Evolutionary conservation across 35 echinoderm and acorn worm genomes (phyloP).

Genomic region (Apostichopus parvimensis): DNA sequence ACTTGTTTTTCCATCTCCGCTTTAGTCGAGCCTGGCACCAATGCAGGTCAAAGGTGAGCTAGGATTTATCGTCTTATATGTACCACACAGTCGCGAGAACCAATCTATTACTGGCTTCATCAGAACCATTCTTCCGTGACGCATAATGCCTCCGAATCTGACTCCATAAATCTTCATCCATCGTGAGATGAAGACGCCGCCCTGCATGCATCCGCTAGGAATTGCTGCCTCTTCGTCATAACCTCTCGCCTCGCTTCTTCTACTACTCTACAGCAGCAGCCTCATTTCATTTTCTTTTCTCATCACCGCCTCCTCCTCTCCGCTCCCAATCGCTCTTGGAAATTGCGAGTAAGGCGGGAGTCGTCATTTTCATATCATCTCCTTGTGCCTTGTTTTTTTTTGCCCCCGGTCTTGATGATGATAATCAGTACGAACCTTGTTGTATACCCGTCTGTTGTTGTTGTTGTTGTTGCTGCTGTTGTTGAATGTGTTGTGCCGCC

Average conservation of each 20-base stretch:
- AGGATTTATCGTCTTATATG: slow-evolving; percentile 8
- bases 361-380: neutral
- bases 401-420: neutral
- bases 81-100: slow-evolving; percentile 32
- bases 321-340: neutral
- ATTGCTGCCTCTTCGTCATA: no score
- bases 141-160: slow-evolving; percentile 26
- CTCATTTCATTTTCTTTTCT: neutral
- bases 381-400: neutral
- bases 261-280: neutral
- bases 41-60: slow-evolving; percentile 52
- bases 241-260: no score
- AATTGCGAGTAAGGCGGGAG: neutral
- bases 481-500: slow-evolving; percentile 4
- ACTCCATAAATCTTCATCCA: slow-evolving; percentile 42
- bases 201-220: no score
- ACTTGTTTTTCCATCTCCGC: slow-evolving; percentile 53
- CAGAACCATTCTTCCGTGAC: slow-evolving; percentile 42
- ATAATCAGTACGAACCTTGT: slow-evolving; percentile 28
- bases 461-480: slow-evolving; percentile 16
- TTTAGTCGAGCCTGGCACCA: slow-evolving; percentile 31
- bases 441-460: slow-evolving; percentile 47
- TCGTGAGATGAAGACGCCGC: slow-evolving; percentile 8
- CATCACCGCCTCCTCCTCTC: no score
- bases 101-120: slow-evolving; percentile 47